Base-by-base conservation (phyloP, 2,888 invertebrate genomes). In the Andrena chrysosceles region DNA sequence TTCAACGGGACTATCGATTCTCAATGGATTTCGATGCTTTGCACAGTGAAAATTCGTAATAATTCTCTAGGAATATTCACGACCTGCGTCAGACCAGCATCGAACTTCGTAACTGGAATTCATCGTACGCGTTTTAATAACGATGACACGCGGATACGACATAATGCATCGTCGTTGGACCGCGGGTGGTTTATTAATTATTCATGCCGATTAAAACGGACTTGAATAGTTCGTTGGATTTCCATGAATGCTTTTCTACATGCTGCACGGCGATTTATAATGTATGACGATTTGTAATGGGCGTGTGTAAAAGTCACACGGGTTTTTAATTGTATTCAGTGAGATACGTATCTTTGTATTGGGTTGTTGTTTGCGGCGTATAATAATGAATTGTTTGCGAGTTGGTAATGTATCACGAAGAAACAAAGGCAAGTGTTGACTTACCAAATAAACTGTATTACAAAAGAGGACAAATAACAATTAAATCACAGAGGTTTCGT, bases 41-140 rank as follows among this genome's bases (percentile, higher is more conserved):
- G 42, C 16, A 13, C 16, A 42, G 42, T 42, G n/a, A 52, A 75
- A 75, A 68, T 77, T 72, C 49, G 60, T 60, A 60, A 66, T 72
- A 59, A 77, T 73, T 35, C 20, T 10, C 20, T n/a, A 13, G 60
- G 31, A 35, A 77, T 72, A 64, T 77, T 56, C 49, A 54, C 48
- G 72, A 23, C 35, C 31, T 20, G 54, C 52, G 49, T 56, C 64
- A 59, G 60, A 20, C 23, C 48, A 48, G 71, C 33, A 60, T 67
- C 48, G n/a, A 64, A 71, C 33, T 71, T 64, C n/a, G 49, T 49
- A 31, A 31, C 23, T 42, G 64, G 63, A 54, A 64, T 49, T 72
- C 77, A 72, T 77, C 42, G 56, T 31, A 68, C 59, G 64, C 72
- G 72, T 72, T 77, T 77, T 77, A 77, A 63, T 71, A 77, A 77